Conservation (phyloP, 2,113 vertebrate species). For the Fulmarus glacialis region DNA sequence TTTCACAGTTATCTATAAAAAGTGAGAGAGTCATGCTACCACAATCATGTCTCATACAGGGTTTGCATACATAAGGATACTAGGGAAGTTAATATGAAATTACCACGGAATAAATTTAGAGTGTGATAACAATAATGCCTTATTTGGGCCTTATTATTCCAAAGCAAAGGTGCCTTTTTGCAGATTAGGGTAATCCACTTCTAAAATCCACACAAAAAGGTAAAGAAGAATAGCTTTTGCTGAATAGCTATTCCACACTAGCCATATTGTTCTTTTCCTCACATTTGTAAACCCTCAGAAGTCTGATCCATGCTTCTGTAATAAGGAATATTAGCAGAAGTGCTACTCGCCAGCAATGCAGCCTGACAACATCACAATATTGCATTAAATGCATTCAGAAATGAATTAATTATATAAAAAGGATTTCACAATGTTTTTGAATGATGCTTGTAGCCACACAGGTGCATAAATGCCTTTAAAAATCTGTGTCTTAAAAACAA, state of each 20-base stretch:
- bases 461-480: background rate
- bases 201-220: background rate
- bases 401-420: background rate
- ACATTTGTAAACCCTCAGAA: background rate
- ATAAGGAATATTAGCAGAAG: background rate
- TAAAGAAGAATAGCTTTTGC: background rate
- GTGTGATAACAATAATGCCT: background rate
- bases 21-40: background rate
- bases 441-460: background rate
- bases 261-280: background rate
- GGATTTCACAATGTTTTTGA: background rate
- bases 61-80: background rate
- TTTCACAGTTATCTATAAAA: background rate
- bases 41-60: background rate
- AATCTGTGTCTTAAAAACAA: background rate
- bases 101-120: background rate
- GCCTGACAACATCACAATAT: background rate
- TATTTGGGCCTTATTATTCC: background rate
- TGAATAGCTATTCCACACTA: background rate
- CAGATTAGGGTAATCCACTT: background rate
- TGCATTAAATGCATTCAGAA: background rate
- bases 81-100: background rate
- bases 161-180: background rate
- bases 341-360: background rate
- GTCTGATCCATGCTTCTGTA: background rate